Conservation (phyloP, 2,113 vertebrate genomes). For the Xiphophorus couchianus region DNA sequence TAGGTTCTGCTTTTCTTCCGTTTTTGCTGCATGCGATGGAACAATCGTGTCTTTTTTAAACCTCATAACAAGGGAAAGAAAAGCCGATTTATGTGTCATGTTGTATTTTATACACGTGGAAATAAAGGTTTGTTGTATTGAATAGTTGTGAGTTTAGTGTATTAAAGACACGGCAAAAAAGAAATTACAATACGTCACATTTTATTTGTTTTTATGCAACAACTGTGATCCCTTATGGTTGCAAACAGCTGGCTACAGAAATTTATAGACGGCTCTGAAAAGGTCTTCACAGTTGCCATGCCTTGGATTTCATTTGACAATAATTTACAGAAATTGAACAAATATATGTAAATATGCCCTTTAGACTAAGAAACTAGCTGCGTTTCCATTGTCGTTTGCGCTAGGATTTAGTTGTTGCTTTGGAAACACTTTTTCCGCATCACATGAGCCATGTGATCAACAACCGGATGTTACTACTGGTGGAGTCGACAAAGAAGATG, state of each 20-base stretch:
- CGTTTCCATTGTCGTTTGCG: too few relatives aligned
- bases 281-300: background rate
- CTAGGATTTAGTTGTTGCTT: too few relatives aligned
- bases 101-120: conserved; percentile 79
- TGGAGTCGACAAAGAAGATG: too few relatives aligned
- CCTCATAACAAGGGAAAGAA: conserved; percentile 30
- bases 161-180: conserved; percentile 20
- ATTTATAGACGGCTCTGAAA: background rate
- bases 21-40: conserved; percentile 43
- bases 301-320: conserved; percentile 61
- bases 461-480: too few relatives aligned
- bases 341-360: conserved; percentile 31
- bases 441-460: too few relatives aligned
- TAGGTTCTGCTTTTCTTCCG: conserved; percentile 9
- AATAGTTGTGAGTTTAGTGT: conserved; percentile 5
- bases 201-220: conserved; percentile 70
- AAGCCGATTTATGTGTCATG: conserved; percentile 46
- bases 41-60: background rate
- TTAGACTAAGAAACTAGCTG: conserved; percentile 25
- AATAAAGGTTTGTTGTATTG: conserved; percentile 76
- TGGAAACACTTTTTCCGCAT: too few relatives aligned
- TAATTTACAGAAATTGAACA: conserved; percentile 67
- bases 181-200: conserved; percentile 29
- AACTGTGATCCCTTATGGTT: conserved; percentile 67
- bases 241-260: background rate